Evolutionary conservation across 2,113 vertebrate genomes (phyloP), one percentile per base, ranked within the genome.

Genomic region (Muntiacus reevesi): DNA sequence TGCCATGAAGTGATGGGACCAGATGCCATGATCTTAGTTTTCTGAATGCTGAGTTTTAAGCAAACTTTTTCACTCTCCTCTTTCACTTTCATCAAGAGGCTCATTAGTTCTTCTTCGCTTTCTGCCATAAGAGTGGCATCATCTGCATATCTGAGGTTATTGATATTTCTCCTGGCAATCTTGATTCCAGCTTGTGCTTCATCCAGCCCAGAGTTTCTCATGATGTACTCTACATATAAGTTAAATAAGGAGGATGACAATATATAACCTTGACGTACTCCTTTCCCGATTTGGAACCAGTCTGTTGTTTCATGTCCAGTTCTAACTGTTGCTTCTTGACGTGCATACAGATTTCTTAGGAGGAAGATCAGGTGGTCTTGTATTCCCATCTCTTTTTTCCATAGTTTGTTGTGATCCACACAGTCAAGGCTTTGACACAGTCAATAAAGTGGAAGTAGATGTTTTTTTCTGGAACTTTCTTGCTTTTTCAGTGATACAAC

Each of bases 361-460:
- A n/a, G 33, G 16, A 0, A 4, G 3, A 0, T 67, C 62, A n/a
- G 62, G 33, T n/a, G 62, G 8, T n/a, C 33, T 67, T 16, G 16
- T 67, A n/a, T n/a, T 67, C 62, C 62, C 33, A 5, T n/a, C 16
- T 67, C 5, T 71, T 71, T 12, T 23, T 71, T 71, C 67, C n/a
- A 71, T 5, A 71, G n/a, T 71, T 71, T 12, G 21, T 71, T 71
- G 67, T 40, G 67, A 71, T 40, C 19, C 10, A 71, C 67, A 12
- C 9, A 71, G 67, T 40, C n/a, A 71, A 40, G n/a, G 10, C 67
- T 71, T 71, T 71, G 67, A 23, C 67, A 71, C 12, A 71, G 67
- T 71, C 36, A 40, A 23, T 71, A 71, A 71, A 71, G n/a, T 19
- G 23, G n/a, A 71, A 10, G 8, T 67, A 36, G n/a, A 71, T 36